Conservation (phyloP, 92 coral and sea anemone genomes). For the Desmophyllum pertusum region DNA sequence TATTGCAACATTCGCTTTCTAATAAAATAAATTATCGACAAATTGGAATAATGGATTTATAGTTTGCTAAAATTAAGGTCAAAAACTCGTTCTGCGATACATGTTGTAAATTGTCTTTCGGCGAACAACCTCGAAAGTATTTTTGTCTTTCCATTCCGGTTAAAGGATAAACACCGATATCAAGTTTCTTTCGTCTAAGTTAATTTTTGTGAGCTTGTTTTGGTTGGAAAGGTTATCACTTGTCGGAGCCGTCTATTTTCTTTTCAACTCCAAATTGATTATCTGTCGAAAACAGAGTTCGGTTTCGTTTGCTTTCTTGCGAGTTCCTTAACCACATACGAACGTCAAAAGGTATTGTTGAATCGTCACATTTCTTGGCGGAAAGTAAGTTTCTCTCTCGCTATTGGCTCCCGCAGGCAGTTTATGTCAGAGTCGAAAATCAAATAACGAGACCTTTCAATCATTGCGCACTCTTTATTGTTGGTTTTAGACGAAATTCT, state of each 20-base stretch:
- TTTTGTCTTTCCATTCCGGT: conserved; percentile 19
- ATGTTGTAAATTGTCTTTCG: conserved; percentile 14
- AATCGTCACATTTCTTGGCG: background rate
- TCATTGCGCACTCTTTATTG: conserved; percentile 9
- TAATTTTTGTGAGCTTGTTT: background rate
- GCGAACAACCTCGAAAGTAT: background rate
- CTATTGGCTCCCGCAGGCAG: background rate
- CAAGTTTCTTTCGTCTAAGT: background rate
- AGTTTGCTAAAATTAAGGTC: background rate
- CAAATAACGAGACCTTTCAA: conserved; percentile 15
- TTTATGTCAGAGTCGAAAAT: background rate
- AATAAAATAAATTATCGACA: background rate
- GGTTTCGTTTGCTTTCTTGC: background rate
- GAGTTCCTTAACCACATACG: background rate
- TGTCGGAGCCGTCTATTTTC: background rate
- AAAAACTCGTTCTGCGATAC: background rate
- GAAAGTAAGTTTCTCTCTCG: background rate
- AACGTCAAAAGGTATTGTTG: background rate
- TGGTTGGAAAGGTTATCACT: background rate
- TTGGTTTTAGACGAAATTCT: conserved; percentile 14
- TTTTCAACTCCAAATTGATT: background rate
- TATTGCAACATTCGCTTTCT: background rate
- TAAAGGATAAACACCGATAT: conserved; percentile 4
- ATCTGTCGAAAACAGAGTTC: background rate
- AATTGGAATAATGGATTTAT: background rate